phyloP scores from a whole-genome alignment of 2,888 invertebrate genomes.

The Morpho deidamia region DNA sequence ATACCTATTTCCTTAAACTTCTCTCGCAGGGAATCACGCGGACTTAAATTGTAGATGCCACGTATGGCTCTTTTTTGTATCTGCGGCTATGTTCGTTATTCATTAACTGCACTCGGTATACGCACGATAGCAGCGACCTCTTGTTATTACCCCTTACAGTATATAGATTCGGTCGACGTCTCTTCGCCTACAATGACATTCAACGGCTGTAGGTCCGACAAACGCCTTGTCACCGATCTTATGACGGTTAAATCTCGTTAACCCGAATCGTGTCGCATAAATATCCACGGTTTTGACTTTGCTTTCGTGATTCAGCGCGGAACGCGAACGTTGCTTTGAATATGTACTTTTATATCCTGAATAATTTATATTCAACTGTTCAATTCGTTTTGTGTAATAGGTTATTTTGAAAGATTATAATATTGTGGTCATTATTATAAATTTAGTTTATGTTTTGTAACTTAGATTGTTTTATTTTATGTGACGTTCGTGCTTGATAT shows the following conservation, averaged over 20 bases:
- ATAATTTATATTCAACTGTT: slow-evolving; percentile 1
- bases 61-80: too few species aligned
- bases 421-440: too few species aligned
- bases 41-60: too few species aligned
- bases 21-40: too few species aligned
- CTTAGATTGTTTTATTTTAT: too few species aligned
- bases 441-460: too few species aligned
- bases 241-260: slow-evolving; percentile 14
- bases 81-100: too few species aligned
- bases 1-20: too few species aligned
- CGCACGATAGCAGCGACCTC: too few species aligned
- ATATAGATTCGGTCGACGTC: not conserved
- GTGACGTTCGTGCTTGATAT: too few species aligned
- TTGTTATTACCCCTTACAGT: too few species aligned
- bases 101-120: too few species aligned
- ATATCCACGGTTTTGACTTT: slow-evolving; percentile 6
- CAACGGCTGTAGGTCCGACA: slow-evolving; percentile 4
- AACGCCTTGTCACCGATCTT: slow-evolving; percentile 11
- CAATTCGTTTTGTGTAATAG: slow-evolving; percentile 1
- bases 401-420: not conserved
- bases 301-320: slow-evolving; percentile 1
- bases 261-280: slow-evolving; percentile 15
- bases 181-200: slow-evolving; percentile 5
- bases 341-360: slow-evolving; percentile 3
- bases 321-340: not conserved